These are phyloP conservation scores for Drosophila sechellia DNA, from an alignment of 1,140 invertebrate species.

Conservation along the genomic window DNA sequence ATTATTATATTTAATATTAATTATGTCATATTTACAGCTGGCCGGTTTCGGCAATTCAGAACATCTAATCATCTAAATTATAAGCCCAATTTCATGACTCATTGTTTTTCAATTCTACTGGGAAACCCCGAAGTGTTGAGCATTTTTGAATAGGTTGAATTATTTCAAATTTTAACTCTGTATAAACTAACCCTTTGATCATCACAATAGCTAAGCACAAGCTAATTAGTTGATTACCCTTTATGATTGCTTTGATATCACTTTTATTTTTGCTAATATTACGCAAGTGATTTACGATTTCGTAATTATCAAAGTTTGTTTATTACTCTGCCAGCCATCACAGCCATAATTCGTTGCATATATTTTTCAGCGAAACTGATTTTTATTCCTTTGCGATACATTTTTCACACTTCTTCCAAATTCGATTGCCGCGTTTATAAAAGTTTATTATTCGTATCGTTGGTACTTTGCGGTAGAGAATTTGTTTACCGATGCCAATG, in stretches of 20 bases:
- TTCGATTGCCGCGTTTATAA: constrained; percentile 21
- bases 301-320: constrained; percentile 36
- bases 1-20: not conserved
- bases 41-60: not conserved
- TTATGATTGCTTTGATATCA: constrained; percentile 10
- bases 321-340: constrained; percentile 34
- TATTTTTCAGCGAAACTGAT: constrained; percentile 24
- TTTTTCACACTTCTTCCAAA: constrained; percentile 40
- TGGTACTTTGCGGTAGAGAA: constrained; percentile 4
- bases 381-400: constrained; percentile 38
- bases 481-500: constrained; percentile 41
- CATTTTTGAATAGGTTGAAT: too few relatives aligned
- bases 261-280: constrained; percentile 6
- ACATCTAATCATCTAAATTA: not conserved
- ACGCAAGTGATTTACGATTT: constrained; percentile 32
- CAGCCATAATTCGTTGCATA: constrained; percentile 2
- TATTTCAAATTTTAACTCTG: too few relatives aligned
- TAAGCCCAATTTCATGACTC: not conserved
- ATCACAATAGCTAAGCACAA: too few relatives aligned
- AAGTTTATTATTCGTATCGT: constrained; percentile 33
- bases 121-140: not conserved
- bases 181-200: constrained; percentile 1
- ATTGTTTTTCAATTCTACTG: not conserved
- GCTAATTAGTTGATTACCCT: constrained; percentile 24
- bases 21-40: not conserved